Evolutionary conservation across 2,113 vertebrate genomes (phyloP).

Genomic region (Catagonus wagneri): DNA sequence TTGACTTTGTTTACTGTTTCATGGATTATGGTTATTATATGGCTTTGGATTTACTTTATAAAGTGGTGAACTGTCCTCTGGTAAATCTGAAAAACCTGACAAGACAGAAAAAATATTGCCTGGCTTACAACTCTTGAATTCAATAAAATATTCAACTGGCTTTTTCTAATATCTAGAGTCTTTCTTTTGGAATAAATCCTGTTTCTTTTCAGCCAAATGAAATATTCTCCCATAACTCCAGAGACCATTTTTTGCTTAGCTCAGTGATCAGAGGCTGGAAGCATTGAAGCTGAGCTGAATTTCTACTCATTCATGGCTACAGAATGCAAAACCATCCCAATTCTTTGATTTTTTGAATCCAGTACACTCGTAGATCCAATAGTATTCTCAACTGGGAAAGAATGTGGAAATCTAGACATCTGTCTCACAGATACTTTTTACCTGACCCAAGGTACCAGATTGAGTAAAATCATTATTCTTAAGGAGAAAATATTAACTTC

Average conservation of each 20-base stretch:
- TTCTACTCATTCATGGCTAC: background rate
- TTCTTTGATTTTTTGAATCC: background rate
- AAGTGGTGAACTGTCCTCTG: constrained; percentile 3
- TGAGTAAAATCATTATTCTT: background rate
- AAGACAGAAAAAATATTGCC: constrained; percentile 7
- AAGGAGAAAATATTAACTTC: constrained; percentile 43
- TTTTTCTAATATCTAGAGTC: constrained; percentile 14
- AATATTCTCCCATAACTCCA: constrained; percentile 12
- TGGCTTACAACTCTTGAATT: constrained; percentile 36
- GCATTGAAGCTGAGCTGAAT: background rate
- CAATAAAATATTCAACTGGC: background rate
- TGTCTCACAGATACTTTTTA: background rate
- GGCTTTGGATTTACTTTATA: constrained; percentile 34
- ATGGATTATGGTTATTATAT: constrained; percentile 33
- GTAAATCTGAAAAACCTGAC: constrained; percentile 39
- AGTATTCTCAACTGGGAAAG: background rate
- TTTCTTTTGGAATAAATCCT: constrained; percentile 17
- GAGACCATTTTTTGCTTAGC: background rate
- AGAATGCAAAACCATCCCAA: background rate
- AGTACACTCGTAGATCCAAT: background rate
- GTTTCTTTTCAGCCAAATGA: constrained; percentile 37
- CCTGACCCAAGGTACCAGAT: background rate
- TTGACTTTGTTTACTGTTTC: constrained; percentile 35
- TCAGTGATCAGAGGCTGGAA: constrained; percentile 12
- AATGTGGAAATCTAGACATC: background rate